phyloP scores from a whole-genome alignment of 2,797 vertebrate species.

The Enteromius fasciolatus region DNA sequence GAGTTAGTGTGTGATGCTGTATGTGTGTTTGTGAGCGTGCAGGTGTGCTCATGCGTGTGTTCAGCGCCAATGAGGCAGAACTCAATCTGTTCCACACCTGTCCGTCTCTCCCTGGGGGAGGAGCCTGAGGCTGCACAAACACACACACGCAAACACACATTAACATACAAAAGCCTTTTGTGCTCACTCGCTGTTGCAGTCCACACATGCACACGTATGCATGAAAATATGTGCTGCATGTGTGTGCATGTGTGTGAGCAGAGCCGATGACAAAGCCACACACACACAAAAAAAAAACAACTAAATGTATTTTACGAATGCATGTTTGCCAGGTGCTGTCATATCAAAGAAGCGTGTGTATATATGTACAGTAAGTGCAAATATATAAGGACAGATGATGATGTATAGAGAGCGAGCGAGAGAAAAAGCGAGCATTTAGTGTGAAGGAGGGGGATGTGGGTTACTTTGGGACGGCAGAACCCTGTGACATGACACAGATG shows the following conservation, averaged over 20 bases:
- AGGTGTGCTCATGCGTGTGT: constrained; percentile 58
- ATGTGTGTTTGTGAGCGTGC: constrained; percentile 41
- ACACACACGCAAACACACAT: constrained; percentile 27
- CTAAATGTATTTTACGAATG: background rate
- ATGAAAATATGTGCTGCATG: constrained; percentile 2
- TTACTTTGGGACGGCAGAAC: constrained; percentile 76
- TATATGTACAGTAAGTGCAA: background rate
- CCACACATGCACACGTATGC: background rate
- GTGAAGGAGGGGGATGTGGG: constrained; percentile 60
- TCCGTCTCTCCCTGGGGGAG: constrained; percentile 68
- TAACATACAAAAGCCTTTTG: constrained; percentile 34
- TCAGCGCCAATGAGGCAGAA: constrained; percentile 76
- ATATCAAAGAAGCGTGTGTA: background rate
- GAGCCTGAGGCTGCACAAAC: constrained; percentile 61
- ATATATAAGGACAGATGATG: constrained; percentile 29
- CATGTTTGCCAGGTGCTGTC: background rate
- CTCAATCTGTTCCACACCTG: constrained; percentile 79
- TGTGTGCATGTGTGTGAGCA: constrained; percentile 2
- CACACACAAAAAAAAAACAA: background rate
- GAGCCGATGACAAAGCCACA: background rate
- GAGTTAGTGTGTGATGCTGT: constrained; percentile 39
- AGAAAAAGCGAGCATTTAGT: constrained; percentile 9
- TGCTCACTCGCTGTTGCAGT: background rate
- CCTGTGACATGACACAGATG: constrained; percentile 80
- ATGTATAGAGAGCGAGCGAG: constrained; percentile 29